phyloP scores from a whole-genome alignment of 2,888 invertebrate species.

The Minunthozetes semirufus region DNA sequence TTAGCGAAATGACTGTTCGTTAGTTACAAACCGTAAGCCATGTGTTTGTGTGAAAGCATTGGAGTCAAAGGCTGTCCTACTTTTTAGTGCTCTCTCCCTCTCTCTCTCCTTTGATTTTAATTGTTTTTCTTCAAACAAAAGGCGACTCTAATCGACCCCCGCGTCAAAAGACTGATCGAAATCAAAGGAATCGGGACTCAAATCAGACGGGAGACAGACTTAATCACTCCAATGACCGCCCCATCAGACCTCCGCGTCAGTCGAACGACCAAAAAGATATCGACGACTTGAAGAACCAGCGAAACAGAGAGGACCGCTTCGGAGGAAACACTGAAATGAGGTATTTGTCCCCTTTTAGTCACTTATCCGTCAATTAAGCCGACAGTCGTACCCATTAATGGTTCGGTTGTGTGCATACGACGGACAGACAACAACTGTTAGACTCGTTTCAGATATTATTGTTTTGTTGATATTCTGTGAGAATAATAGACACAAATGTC shows the following conservation, averaged over 20 bases:
- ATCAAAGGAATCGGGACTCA: background rate
- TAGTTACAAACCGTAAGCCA: background rate
- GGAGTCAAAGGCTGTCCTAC: background rate
- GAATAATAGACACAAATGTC: constrained; percentile 16
- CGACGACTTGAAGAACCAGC: constrained; percentile 50
- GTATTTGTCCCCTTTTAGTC: background rate
- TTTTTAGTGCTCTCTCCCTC: background rate
- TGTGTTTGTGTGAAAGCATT: constrained; percentile 17
- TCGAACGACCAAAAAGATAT: constrained; percentile 41
- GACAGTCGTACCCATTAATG: background rate
- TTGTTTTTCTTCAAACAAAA: constrained; percentile 1
- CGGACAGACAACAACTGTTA: constrained; percentile 28
- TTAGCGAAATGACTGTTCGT: background rate
- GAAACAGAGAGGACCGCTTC: constrained; percentile 57
- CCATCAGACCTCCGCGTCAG: background rate
- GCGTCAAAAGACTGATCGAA: background rate
- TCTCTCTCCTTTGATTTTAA: background rate
- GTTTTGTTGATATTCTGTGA: constrained; percentile 24
- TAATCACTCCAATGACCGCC: constrained; percentile 15
- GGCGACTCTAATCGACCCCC: background rate
- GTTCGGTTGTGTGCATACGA: constrained; percentile 11
- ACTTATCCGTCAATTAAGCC: constrained; percentile 22
- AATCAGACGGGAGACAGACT: background rate
- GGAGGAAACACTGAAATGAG: constrained; percentile 37
- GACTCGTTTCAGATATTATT: constrained; percentile 15